A percentile compares a stretch with the other conserved stretches of the same genome.
phyloP scores from a whole-genome alignment of 2,888 invertebrate species.

The Branchinecta sandiegonensis region DNA sequence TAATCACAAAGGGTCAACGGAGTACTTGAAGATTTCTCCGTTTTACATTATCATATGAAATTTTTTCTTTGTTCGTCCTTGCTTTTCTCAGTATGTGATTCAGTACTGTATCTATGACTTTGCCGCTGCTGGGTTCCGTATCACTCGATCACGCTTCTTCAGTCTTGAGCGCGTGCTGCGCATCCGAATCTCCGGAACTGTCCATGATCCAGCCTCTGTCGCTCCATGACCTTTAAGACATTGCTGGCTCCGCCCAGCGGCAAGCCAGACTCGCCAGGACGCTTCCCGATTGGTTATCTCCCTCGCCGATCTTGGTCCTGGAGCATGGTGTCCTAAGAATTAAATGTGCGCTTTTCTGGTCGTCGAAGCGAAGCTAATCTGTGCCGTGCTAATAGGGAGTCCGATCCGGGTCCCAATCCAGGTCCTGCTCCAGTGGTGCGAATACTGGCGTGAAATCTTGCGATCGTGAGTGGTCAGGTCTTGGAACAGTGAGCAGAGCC shows the following conservation, averaged over 20 bases:
- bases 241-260: too few species aligned
- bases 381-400: constrained; percentile 7
- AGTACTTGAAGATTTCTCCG: too few species aligned
- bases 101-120: too few species aligned
- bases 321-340: constrained; percentile 15
- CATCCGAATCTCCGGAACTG: constrained; percentile 4
- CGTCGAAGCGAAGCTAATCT: constrained; percentile 17
- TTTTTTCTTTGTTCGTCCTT: too few species aligned
- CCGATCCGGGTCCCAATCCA: constrained; percentile 1
- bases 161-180: background rate
- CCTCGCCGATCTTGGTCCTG: constrained; percentile 2
- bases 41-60: too few species aligned
- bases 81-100: too few species aligned
- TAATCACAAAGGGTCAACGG: too few species aligned
- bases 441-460: constrained; percentile 14
- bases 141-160: too few species aligned
- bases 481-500: constrained; percentile 11
- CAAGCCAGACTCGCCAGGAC: too few species aligned
- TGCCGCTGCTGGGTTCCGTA: too few species aligned
- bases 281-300: background rate
- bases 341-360: constrained; percentile 14
- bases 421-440: constrained; percentile 16
- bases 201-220: constrained; percentile 2
- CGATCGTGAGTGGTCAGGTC: background rate
- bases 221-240: too few species aligned